Evolutionary conservation across 1,140 invertebrate genomes (phyloP).

Genomic region (Drosophila lowei): DNA sequence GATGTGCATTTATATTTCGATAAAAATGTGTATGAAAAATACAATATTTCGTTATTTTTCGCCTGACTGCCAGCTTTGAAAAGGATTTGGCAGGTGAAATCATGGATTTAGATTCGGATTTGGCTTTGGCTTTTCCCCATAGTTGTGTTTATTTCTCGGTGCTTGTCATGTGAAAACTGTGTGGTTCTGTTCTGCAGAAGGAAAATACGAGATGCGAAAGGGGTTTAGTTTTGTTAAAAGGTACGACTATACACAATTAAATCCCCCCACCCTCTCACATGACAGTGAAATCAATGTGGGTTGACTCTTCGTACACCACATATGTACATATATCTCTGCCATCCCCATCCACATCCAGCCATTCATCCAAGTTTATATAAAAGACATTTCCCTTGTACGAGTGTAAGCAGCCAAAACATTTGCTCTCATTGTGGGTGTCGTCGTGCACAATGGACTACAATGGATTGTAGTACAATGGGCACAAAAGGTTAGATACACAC

Average conservation of each 20-base stretch:
- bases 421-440: slow-evolving; percentile 54
- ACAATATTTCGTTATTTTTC: slow-evolving; percentile 70
- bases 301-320: slow-evolving; percentile 43
- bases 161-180: slow-evolving; percentile 58
- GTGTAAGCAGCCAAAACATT: slow-evolving; percentile 52
- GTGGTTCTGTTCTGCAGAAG: slow-evolving; percentile 20
- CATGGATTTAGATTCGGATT: slow-evolving; percentile 67
- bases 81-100: slow-evolving; percentile 71
- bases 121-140: slow-evolving; percentile 43
- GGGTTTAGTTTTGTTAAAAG: slow-evolving; percentile 13
- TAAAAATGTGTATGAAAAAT: slow-evolving; percentile 57
- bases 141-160: slow-evolving; percentile 53
- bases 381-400: slow-evolving; percentile 55
- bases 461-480: slow-evolving; percentile 64
- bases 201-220: slow-evolving; percentile 1
- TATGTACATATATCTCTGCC: not conserved
- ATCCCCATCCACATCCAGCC: slow-evolving; percentile 7
- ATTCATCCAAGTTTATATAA: slow-evolving; percentile 75
- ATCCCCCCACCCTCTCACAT: slow-evolving; percentile 17
- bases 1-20: slow-evolving; percentile 52
- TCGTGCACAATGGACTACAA: slow-evolving; percentile 62
- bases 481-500: slow-evolving; percentile 73
- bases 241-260: slow-evolving; percentile 14
- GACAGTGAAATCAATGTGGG: slow-evolving; percentile 20
- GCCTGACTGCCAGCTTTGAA: slow-evolving; percentile 72